Evolutionary conservation across 2,113 vertebrate species (phyloP).

Genomic region (Tupaia chinensis): DNA sequence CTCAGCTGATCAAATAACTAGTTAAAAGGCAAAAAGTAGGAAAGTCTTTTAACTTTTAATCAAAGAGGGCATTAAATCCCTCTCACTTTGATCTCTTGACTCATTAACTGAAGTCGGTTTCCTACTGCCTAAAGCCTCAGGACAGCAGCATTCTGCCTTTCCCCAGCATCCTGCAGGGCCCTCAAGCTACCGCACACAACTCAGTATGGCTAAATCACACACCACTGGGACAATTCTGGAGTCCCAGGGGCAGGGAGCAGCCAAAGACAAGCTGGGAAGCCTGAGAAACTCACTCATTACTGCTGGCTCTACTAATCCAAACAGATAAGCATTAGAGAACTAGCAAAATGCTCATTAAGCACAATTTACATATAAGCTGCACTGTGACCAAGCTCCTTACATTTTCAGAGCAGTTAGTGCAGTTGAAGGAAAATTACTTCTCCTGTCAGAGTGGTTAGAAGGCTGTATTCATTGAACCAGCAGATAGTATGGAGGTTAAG

Average conservation of each 20-base stretch:
- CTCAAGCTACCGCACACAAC: not conserved
- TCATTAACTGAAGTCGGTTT: not conserved
- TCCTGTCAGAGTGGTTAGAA: not conserved
- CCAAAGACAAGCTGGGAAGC: not conserved
- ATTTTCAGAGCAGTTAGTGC: conserved; percentile 1
- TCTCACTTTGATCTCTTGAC: not conserved
- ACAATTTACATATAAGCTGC: not conserved
- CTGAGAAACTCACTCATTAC: not conserved
- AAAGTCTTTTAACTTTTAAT: not conserved
- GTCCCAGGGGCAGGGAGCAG: not conserved
- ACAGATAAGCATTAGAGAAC: not conserved
- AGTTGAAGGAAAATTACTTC: not conserved
- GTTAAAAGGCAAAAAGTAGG: not conserved
- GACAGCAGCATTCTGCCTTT: not conserved
- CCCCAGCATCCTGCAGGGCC: not conserved
- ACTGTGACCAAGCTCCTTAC: not conserved
- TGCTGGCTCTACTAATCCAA: not conserved
- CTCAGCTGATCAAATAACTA: not conserved
- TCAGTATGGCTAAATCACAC: not conserved
- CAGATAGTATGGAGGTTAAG: too few species aligned
- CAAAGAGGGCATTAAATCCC: not conserved
- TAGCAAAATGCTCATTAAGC: not conserved
- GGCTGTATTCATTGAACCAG: not conserved
- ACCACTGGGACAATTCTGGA: not conserved
- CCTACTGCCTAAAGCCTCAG: not conserved